Conservation (phyloP, 1,140 invertebrate species). For the Marisa cornuarietis region DNA sequence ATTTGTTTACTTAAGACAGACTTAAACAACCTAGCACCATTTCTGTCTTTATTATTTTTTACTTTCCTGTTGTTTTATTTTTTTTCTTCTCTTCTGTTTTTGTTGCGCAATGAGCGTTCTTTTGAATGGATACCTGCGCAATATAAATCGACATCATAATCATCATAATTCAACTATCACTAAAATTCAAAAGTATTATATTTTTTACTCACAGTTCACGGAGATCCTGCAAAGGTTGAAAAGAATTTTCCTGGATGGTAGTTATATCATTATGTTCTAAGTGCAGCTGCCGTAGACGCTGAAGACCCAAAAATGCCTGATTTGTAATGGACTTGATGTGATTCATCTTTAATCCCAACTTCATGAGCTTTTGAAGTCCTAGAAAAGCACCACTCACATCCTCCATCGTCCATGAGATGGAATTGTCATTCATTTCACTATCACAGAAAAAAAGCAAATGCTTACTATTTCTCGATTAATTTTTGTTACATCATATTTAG, state of each 20-base stretch:
- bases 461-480: too few species aligned
- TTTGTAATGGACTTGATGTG: constrained; percentile 87
- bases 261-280: constrained; percentile 51
- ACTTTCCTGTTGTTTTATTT: too few species aligned
- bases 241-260: constrained; percentile 47
- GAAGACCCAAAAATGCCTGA: constrained; percentile 79
- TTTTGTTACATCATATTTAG: too few species aligned
- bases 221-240: constrained; percentile 51
- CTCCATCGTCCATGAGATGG: constrained; percentile 89
- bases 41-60: too few species aligned
- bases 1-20: too few species aligned
- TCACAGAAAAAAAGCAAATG: constrained; percentile 47
- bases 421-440: constrained; percentile 82
- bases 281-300: constrained; percentile 38
- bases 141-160: too few species aligned
- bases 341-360: constrained; percentile 81
- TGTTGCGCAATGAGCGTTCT: too few species aligned
- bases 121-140: too few species aligned
- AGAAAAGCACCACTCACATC: constrained; percentile 83
- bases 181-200: too few species aligned
- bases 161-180: too few species aligned
- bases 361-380: constrained; percentile 76
- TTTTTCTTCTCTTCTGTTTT: too few species aligned
- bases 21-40: too few species aligned
- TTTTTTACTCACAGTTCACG: constrained; percentile 62